Evolutionary conservation across 2,113 vertebrate species (phyloP).

Genomic region (Prochilodus magdalenae): DNA sequence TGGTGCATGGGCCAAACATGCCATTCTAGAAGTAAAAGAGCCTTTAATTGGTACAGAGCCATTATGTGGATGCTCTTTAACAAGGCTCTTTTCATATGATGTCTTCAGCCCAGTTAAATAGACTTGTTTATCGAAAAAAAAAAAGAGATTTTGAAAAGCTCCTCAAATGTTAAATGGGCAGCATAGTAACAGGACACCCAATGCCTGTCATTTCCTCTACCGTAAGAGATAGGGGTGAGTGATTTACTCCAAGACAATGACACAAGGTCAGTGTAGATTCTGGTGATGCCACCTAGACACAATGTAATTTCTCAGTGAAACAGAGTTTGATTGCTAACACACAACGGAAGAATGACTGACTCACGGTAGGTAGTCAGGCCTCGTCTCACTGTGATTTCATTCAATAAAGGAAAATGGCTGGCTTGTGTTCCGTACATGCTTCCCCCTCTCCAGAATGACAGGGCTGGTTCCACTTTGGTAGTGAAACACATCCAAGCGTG

Average conservation of each 20-base stretch:
- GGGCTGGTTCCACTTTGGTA: slow-evolving; percentile 38
- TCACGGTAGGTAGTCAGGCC: slow-evolving; percentile 17
- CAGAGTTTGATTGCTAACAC: slow-evolving; percentile 15
- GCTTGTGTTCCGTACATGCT: slow-evolving; percentile 5
- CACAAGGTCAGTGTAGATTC: background rate
- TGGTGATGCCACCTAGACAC: background rate
- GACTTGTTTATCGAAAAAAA: too few relatives aligned
- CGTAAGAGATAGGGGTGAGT: background rate
- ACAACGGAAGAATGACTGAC: slow-evolving; percentile 28
- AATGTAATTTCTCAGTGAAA: background rate
- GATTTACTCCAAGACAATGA: background rate
- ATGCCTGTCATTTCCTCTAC: background rate
- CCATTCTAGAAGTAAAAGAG: too few relatives aligned
- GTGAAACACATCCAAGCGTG: slow-evolving; percentile 33
- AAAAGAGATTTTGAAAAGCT: too few relatives aligned
- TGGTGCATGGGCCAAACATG: too few relatives aligned
- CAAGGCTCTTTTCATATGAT: too few relatives aligned
- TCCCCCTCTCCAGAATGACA: slow-evolving; percentile 34
- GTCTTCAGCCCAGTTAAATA: too few relatives aligned
- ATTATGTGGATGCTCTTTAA: too few relatives aligned
- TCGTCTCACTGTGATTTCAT: slow-evolving; percentile 23
- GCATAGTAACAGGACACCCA: background rate
- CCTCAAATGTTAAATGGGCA: background rate
- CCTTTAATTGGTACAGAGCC: too few relatives aligned
- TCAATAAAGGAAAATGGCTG: slow-evolving; percentile 22